Evolutionary conservation across 92 coral and sea anemone genomes (phyloP).

Genomic region (Umimayanthus chanpuru): DNA sequence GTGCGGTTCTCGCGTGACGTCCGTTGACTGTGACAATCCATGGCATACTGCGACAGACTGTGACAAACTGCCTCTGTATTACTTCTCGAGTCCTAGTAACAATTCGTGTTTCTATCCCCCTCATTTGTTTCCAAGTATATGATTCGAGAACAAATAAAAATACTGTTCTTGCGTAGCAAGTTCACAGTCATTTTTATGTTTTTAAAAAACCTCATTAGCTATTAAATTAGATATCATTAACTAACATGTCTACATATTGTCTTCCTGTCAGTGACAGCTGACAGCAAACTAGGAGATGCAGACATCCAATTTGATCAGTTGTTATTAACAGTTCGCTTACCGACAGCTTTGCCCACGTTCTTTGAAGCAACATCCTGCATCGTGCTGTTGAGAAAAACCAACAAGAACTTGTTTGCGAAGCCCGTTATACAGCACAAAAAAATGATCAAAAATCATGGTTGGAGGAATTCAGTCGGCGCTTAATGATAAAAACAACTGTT

Average conservation of each 20-base stretch:
- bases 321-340: not conserved
- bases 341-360: conserved; percentile 83
- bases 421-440: not conserved
- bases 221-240: too few species aligned
- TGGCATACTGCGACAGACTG: too few species aligned
- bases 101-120: too few species aligned
- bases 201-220: too few species aligned
- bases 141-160: too few species aligned
- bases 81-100: too few species aligned
- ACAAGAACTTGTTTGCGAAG: not conserved
- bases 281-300: not conserved
- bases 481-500: not conserved
- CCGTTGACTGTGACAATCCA: too few species aligned
- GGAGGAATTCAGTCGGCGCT: not conserved
- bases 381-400: conserved; percentile 46
- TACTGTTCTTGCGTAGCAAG: too few species aligned
- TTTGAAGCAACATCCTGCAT: conserved; percentile 80
- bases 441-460: not conserved
- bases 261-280: not conserved
- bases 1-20: too few species aligned
- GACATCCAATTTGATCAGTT: not conserved
- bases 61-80: too few species aligned
- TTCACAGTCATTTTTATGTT: too few species aligned
- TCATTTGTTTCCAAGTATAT: too few species aligned
- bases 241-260: not conserved